Base-by-base conservation (phyloP, 2,888 invertebrate species). In the Campoletis raptor region DNA sequence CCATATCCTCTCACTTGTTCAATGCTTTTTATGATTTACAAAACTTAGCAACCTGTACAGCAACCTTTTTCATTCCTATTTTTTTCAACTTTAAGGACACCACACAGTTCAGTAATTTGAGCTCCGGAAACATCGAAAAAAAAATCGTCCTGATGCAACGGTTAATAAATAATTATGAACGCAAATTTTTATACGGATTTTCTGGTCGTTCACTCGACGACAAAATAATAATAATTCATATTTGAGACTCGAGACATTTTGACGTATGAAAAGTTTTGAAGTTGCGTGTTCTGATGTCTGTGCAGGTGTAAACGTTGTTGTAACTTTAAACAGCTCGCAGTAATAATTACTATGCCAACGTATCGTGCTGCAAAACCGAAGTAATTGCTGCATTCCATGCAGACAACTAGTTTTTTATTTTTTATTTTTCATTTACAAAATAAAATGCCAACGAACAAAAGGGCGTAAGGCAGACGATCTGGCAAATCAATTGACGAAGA, bases 381-480 rank as follows among this genome's bases (percentile, higher is more conserved):
- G 67, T 81, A 85, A 85, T 81, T 81, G 72, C 72, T 66, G 85
- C 85, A 85, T 81, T 81, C 77, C 81, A 36, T 21, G 15, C 30
- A 21, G n/a, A 48, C 36, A 30, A n/a, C 18, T 37, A 48, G 36
- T 12, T 52, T n/a, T 45, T 36, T 18, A 5, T 12, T 52, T 15
- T 30, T 30, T 42, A 5, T 69, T 24, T 69, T 70, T 45, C 45
- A 30, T 45, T 48, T 30, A 57, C 12, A 24, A 57, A 24, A 4
- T 24, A 4, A 57, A 57, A 57, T 24, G 10, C 57, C 37, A 8
- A 37, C 1, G 6, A 66, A 36, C 66, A 2, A 66, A 66, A 66
- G n/a, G n/a, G 37, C 66, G 66, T 66, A 18, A 66, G 66, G 0
- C 37, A 0, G 2, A n/a, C 9, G 7, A 37, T 37, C n/a, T 18